Conservation (phyloP, 2,113 vertebrate genomes). For the Hippocampus comes region DNA sequence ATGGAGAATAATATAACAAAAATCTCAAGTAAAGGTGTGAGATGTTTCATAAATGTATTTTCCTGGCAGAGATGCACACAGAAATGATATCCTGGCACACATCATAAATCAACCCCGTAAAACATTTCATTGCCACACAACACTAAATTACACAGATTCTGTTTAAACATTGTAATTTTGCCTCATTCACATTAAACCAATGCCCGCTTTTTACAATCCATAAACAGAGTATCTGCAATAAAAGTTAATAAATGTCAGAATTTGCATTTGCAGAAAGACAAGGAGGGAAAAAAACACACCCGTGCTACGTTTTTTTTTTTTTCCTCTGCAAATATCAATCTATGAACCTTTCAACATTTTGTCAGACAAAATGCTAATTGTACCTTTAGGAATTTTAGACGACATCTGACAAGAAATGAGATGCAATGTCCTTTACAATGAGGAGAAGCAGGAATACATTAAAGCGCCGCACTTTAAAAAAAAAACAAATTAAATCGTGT, state of each 20-base stretch:
- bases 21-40: constrained; percentile 66
- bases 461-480: constrained; percentile 77
- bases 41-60: constrained; percentile 93
- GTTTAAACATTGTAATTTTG: constrained; percentile 99
- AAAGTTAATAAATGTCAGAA: constrained; percentile 99
- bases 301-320: constrained; percentile 83
- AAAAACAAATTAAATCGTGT: constrained; percentile 12
- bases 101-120: constrained; percentile 99
- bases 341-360: constrained; percentile 99
- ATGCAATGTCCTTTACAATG: constrained; percentile 98
- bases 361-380: constrained; percentile 99
- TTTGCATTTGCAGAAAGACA: constrained; percentile 87
- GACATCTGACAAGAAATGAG: constrained; percentile 99
- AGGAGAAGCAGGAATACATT: constrained; percentile 90
- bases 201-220: constrained; percentile 99
- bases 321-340: constrained; percentile 97
- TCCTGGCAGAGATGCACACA: constrained; percentile 90
- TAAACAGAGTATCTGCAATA: constrained; percentile 98
- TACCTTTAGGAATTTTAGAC: constrained; percentile 99
- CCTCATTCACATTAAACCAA: constrained; percentile 98
- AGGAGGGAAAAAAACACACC: constrained; percentile 65
- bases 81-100: constrained; percentile 78
- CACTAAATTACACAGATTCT: constrained; percentile 98
- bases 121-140: constrained; percentile 97
- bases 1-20: not conserved